phyloP scores from a whole-genome alignment of 2,888 invertebrate species.

The Seira ritae region DNA sequence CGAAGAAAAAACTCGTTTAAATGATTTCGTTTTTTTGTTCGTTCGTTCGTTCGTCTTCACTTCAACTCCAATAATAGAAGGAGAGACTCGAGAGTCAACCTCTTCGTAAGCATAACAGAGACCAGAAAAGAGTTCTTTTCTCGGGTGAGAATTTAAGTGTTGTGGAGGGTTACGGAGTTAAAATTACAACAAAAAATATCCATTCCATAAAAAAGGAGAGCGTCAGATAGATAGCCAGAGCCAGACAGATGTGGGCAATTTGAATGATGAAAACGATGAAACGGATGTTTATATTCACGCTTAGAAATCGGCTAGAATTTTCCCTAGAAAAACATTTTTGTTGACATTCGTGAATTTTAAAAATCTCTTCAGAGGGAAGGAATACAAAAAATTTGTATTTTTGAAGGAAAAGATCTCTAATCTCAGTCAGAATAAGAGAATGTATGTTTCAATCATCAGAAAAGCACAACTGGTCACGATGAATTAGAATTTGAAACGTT shows the following conservation, averaged over 20 bases:
- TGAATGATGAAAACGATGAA: not conserved
- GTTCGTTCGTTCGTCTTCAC: slow-evolving; percentile 2
- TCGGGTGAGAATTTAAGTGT: slow-evolving; percentile 21
- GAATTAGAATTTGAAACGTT: not conserved
- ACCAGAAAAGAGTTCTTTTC: slow-evolving; percentile 3
- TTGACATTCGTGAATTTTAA: not conserved
- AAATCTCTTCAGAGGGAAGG: not conserved
- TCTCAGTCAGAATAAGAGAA: too few relatives aligned
- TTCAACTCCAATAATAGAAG: slow-evolving; percentile 14
- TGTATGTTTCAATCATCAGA: not conserved
- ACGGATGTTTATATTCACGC: not conserved
- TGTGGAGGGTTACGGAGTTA: slow-evolving; percentile 21
- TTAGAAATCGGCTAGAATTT: too few relatives aligned
- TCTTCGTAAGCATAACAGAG: too few relatives aligned
- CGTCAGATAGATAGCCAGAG: not conserved
- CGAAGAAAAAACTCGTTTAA: slow-evolving; percentile 44
- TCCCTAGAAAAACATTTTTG: not conserved
- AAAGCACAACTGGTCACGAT: not conserved
- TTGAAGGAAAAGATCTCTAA: too few relatives aligned
- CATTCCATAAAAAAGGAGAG: not conserved
- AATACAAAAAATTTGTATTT: not conserved
- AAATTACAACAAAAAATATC: not conserved
- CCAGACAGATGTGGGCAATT: slow-evolving; percentile 13
- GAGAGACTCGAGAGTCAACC: not conserved
- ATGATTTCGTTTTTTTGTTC: slow-evolving; percentile 29